phyloP scores from a whole-genome alignment of 2,113 vertebrate genomes.

The Atractosteus spatula region DNA sequence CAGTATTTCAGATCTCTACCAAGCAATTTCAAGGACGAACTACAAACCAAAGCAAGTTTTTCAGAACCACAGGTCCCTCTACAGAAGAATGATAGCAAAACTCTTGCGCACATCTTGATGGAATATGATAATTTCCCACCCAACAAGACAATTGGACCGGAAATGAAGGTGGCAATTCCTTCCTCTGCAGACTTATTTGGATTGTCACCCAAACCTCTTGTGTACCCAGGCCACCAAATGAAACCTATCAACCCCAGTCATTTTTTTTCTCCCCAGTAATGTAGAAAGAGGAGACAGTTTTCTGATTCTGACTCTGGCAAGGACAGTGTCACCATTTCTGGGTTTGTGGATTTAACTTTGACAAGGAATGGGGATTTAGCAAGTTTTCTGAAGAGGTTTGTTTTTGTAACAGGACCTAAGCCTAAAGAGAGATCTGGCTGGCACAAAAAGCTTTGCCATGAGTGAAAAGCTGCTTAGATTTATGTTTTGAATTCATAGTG shows the following conservation, averaged over 20 bases:
- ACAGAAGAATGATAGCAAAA: conserved; percentile 14
- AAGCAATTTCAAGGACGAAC: conserved; percentile 32
- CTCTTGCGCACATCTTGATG: conserved; percentile 43
- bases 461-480: too few species aligned
- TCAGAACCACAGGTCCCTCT: conserved; percentile 11
- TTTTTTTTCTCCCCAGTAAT: conserved; percentile 58
- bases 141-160: conserved; percentile 70
- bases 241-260: conserved; percentile 12
- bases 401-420: too few species aligned
- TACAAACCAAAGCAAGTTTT: conserved; percentile 28
- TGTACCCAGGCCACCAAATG: conserved; percentile 38
- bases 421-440: too few species aligned
- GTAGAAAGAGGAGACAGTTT: conserved; percentile 41
- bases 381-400: too few species aligned
- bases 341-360: conserved; percentile 35
- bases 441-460: too few species aligned
- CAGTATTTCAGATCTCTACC: conserved; percentile 40
- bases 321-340: conserved; percentile 70
- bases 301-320: conserved; percentile 76
- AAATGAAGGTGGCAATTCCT: conserved; percentile 66
- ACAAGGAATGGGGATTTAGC: background rate
- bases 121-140: conserved; percentile 72
- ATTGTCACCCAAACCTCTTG: conserved; percentile 41
- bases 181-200: conserved; percentile 43
- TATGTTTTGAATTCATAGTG: too few species aligned